Evolutionary conservation across 2,113 vertebrate genomes (phyloP).

Genomic region (Scartelaos histophorus): DNA sequence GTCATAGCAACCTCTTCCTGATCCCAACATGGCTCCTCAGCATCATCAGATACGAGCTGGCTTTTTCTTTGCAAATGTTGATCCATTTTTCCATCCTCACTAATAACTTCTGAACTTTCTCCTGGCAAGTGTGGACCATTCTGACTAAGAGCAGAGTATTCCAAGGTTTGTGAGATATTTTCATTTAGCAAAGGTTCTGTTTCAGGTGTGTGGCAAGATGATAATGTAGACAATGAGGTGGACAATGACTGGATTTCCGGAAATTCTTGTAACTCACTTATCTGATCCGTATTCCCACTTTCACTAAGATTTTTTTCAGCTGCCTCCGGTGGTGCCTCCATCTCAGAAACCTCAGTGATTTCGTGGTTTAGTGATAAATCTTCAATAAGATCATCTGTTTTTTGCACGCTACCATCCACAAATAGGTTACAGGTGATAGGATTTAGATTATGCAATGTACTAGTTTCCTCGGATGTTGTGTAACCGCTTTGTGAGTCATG

Average conservation of each 20-base stretch:
- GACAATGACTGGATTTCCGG: conserved; percentile 23
- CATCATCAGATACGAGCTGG: not conserved
- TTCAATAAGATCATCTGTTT: not conserved
- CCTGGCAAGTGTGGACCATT: conserved; percentile 6
- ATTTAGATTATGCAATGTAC: not conserved
- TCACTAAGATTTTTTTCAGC: not conserved
- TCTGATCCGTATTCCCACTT: not conserved
- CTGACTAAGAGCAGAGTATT: conserved; percentile 16
- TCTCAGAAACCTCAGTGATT: not conserved
- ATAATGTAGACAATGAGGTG: conserved; percentile 9
- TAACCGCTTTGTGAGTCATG: not conserved
- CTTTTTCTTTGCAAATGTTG: conserved; percentile 10
- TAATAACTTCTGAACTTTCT: not conserved
- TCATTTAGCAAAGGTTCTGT: conserved; percentile 26
- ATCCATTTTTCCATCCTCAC: not conserved
- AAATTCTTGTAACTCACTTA: not conserved
- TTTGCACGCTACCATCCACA: not conserved
- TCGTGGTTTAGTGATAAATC: conserved; percentile 15
- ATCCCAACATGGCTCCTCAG: conserved; percentile 1
- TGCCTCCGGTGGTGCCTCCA: not conserved
- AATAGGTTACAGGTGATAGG: not conserved
- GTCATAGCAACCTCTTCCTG: not conserved
- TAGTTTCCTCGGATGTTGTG: not conserved
- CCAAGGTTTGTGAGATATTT: conserved; percentile 26
- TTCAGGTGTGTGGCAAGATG: conserved; percentile 28